Evolutionary conservation across 2,797 vertebrate species (phyloP), one percentile per base, ranked within the genome.

Genomic region (Micropoecilia bifurca): DNA sequence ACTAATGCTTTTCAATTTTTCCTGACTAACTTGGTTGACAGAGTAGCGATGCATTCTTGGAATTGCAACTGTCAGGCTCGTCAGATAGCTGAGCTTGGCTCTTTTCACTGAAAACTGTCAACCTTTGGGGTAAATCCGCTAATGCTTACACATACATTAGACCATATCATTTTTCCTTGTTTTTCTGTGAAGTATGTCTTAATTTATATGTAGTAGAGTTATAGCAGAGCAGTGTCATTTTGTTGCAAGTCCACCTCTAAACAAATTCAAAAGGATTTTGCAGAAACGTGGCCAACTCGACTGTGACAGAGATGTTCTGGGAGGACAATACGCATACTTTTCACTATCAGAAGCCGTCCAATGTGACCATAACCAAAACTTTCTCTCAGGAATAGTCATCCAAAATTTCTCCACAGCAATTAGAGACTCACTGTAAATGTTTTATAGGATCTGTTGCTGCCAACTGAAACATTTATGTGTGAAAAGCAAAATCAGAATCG

Each of bases 61-160:
- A 86, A 63, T 77, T 47, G 75, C 73, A 83, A 91, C 87, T 88
- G 83, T 90, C 91, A 87, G 76, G 81, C 71, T 79, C 80, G 86
- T 85, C 87, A 90, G 68, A 82, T 71, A 55, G 81, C 80, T 82
- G 81, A 84, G 80, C 72, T 82, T 77, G 80, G 71, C 80, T 87
- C 73, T 86, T 89, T 82, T 57, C 57, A 68, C 41, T 71, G 46
- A 74, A 83, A 89, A 73, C 25, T 86, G 85, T 87, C 86, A 89
- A 78, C 59, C 71, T 73, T 55, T 76, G 80, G 79, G 86, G 88
- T 85, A 74, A 82, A 55, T 75, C 76, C 83, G 71, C 39, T 66
- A 39, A 66, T 82, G 74, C 6, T 75, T 18, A 72, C 73, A 73
- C 33, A 68, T 55, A 39, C 28, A 55, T 16, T 1, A 8, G 33